Conservation (phyloP, 2,797 vertebrate genomes). For the Knipowitschia caucasica region DNA sequence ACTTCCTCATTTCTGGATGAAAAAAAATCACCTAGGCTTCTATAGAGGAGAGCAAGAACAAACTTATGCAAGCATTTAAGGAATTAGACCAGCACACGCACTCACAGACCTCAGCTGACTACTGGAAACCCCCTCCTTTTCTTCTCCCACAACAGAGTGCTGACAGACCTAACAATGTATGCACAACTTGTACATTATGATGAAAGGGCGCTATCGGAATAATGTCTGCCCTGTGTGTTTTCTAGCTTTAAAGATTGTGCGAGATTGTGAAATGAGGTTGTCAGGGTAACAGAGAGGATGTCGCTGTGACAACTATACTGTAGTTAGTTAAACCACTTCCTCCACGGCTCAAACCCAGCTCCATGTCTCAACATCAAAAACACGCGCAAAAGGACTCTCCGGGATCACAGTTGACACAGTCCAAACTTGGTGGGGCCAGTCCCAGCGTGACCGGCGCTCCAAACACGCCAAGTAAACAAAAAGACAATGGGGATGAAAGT, state of each 20-base stretch:
- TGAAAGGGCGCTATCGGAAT: constrained; percentile 11
- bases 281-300: constrained; percentile 58
- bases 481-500: constrained; percentile 33
- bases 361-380: constrained; percentile 33
- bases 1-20: constrained; percentile 61
- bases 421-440: constrained; percentile 6
- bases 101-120: constrained; percentile 54
- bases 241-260: constrained; percentile 19
- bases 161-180: constrained; percentile 47
- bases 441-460: constrained; percentile 9
- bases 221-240: constrained; percentile 7
- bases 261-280: constrained; percentile 45
- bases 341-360: constrained; percentile 54
- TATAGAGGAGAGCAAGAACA: constrained; percentile 46
- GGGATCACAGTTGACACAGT: constrained; percentile 29
- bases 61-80: constrained; percentile 71
- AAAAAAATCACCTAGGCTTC: constrained; percentile 18
- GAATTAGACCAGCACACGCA: constrained; percentile 58
- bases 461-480: constrained; percentile 32
- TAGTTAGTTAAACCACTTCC: constrained; percentile 67
- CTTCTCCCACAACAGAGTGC: constrained; percentile 39
- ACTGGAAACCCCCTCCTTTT: constrained; percentile 50
- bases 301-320: constrained; percentile 59
- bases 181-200: constrained; percentile 28
- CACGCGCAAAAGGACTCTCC: constrained; percentile 28